Evolutionary conservation across 2,888 invertebrate species (phyloP).

Genomic region (Melanotus villosus): DNA sequence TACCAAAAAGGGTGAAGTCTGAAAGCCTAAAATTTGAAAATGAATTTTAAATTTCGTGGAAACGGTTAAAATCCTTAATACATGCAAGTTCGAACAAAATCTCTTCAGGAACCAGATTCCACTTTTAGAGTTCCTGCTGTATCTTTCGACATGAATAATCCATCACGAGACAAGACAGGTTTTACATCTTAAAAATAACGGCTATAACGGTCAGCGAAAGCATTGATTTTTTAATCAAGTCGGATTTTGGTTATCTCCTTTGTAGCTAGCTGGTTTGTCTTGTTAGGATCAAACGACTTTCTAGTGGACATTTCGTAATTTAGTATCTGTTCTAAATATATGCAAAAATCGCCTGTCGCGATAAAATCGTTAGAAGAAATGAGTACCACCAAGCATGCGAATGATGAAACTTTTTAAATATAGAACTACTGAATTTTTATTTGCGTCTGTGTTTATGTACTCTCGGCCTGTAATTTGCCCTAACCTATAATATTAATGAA

Average conservation of each 20-base stretch:
- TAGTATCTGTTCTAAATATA: not conserved
- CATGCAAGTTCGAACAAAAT: too few species aligned
- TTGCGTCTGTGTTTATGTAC: too few species aligned
- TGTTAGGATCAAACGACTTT: not conserved
- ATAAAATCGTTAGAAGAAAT: too few species aligned
- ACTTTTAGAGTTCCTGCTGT: conserved; percentile 26
- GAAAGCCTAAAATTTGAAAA: too few species aligned
- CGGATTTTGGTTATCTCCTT: not conserved
- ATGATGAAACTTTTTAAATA: too few species aligned
- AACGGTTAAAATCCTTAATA: too few species aligned
- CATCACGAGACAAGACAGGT: conserved; percentile 32
- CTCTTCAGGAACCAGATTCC: conserved; percentile 14
- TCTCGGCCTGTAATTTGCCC: too few species aligned
- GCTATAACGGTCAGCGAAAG: conserved; percentile 27
- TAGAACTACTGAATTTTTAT: too few species aligned
- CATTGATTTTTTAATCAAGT: conserved; percentile 22
- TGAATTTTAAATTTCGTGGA: too few species aligned
- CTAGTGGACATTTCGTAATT: not conserved
- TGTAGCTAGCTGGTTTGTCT: not conserved
- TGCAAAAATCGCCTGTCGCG: not conserved
- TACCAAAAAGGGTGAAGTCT: too few species aligned
- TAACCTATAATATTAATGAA: too few species aligned
- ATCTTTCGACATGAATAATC: conserved; percentile 32
- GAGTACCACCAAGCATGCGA: too few species aligned
- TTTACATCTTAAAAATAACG: conserved; percentile 30